phyloP scores from a whole-genome alignment of 2,888 invertebrate genomes.

The Sphinx pinastri region DNA sequence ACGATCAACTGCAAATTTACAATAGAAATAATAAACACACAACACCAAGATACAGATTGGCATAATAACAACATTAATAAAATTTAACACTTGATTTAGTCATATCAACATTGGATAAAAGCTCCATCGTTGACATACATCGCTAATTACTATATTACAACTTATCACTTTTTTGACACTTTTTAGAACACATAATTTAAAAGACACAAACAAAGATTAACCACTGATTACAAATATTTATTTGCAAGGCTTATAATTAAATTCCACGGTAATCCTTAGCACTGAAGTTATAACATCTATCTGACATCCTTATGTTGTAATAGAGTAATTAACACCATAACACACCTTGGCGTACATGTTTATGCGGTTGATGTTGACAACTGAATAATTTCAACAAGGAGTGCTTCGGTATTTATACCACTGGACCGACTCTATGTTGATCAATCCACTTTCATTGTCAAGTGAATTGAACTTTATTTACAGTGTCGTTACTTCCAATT shows the following conservation, averaged over 20 bases:
- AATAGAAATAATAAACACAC: conserved; percentile 64
- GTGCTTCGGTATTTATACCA: conserved; percentile 78
- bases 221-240: not conserved
- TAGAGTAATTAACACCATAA: conserved; percentile 38
- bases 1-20: conserved; percentile 54
- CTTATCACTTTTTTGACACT: no score
- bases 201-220: no score
- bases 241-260: not conserved
- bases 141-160: no score
- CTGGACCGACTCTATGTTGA: conserved; percentile 57
- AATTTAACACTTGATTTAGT: not conserved
- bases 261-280: not conserved
- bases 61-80: not conserved
- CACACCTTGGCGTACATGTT: conserved; percentile 83
- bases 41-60: not conserved
- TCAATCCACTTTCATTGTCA: conserved; percentile 81
- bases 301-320: not conserved
- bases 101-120: no score
- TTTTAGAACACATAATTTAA: no score
- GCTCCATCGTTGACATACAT: no score
- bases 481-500: not conserved
- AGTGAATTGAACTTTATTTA: conserved; percentile 41
- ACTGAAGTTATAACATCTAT: not conserved
- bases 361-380: conserved; percentile 75
- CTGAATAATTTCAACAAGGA: conserved; percentile 76